Conservation (phyloP, 1,140 invertebrate genomes). For the Parapsyche elsis region DNA sequence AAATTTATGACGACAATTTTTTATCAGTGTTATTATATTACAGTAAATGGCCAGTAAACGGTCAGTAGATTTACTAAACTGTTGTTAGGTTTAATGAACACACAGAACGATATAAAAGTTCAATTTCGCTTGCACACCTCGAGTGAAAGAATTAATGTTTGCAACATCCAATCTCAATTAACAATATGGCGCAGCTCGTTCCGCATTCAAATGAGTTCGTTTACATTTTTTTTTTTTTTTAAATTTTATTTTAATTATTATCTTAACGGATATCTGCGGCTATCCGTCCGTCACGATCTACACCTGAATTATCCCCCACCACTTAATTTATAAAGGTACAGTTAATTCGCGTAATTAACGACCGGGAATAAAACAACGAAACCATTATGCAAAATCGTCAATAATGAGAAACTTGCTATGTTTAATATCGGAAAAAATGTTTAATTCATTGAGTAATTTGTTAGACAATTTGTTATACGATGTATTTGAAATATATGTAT, state of each 20-base stretch:
- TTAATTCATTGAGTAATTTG: not conserved
- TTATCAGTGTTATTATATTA: no score
- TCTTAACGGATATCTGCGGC: conserved; percentile 42
- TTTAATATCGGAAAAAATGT: no score
- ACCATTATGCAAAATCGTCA: conserved; percentile 24
- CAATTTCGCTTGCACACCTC: not conserved
- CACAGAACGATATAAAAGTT: not conserved
- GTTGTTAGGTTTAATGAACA: no score
- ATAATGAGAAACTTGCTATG: no score
- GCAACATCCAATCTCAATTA: conserved; percentile 2
- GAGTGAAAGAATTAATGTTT: not conserved
- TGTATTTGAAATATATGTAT: no score
- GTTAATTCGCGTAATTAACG: conserved; percentile 24
- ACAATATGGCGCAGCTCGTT: not conserved
- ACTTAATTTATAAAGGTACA: not conserved
- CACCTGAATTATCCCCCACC: not conserved
- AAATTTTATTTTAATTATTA: conserved; percentile 39
- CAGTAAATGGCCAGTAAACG: no score
- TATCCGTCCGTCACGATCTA: conserved; percentile 33
- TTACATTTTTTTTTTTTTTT: conserved; percentile 48
- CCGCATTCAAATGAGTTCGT: conserved; percentile 46
- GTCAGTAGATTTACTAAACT: no score
- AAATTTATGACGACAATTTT: no score
- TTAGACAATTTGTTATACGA: no score
- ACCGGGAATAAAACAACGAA: not conserved